Base-by-base conservation (phyloP, 2,888 invertebrate genomes). In the Cecidostiba fungosa region DNA sequence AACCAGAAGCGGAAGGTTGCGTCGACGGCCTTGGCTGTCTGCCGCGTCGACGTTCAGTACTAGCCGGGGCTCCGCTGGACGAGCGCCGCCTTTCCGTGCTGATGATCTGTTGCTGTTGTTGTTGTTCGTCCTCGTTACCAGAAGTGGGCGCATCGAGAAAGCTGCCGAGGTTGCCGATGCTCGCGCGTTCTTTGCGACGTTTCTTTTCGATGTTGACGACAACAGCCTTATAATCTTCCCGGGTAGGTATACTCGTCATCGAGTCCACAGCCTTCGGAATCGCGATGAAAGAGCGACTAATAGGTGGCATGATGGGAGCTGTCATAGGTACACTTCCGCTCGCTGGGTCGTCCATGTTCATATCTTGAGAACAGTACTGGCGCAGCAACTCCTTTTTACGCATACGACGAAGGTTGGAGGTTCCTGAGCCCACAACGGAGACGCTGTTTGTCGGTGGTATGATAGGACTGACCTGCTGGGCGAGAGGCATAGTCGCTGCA, bases 181-280 rank as follows among this genome's bases (percentile, higher is more conserved):
- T 89, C 1, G 91, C 89, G 0, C 93, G 89, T n/a, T 95, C 94
- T 91, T 95, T 95, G 23, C 94, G 90, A 83, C 96, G 95, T 90
- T 97, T 97, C 92, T 97, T 96, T 90, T 96, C 95, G 89, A 95
- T 94, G 59, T 95, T 95, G 0, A 95, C 95, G 3, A 94, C 94
- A 2, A 95, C 94, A 50, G 95, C 95, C 90, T 96, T 96, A 91
- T 97, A 97, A 91, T 98, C 97, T 88, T 98, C 97, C 88, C 97
- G 95, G 0, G 97, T 97, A 1, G 97, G 97, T 90, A 98, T 97
- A 86, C 96, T 96, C 0, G 97, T 97, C 96, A 97, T 97, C 14
- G 97, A 97, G 32, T 97, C 97, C 12, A 98, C 97, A 3, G 98
- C 97, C 93, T 98, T 98, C 0, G 98, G 98, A 90, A 97, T 97